Conservation (phyloP, 2,888 invertebrate genomes). For the Syrphus vitripennis region DNA sequence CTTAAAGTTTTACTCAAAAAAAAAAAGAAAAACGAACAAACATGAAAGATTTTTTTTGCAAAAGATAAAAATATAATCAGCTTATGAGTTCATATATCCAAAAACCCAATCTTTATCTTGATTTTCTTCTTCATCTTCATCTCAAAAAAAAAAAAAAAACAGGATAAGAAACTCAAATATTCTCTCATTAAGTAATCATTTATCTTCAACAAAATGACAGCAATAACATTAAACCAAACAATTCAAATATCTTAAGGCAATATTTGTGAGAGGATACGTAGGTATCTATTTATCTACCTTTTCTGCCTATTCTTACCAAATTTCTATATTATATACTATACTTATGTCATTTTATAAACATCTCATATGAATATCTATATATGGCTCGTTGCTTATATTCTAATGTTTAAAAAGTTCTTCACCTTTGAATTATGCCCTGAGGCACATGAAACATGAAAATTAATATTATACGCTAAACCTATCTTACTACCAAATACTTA, state of each 20-base stretch:
- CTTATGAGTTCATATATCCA: background rate
- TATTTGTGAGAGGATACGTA: background rate
- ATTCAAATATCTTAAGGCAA: constrained; percentile 41
- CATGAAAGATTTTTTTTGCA: background rate
- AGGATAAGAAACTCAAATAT: constrained; percentile 23
- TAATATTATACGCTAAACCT: too few species aligned
- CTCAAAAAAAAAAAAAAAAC: too few species aligned
- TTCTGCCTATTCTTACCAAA: background rate
- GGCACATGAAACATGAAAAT: constrained; percentile 38
- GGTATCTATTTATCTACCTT: background rate
- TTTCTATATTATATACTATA: too few species aligned
- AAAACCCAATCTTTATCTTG: background rate
- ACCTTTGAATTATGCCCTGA: constrained; percentile 48
- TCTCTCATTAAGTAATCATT: constrained; percentile 58
- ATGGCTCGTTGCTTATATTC: background rate
- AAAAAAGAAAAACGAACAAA: background rate
- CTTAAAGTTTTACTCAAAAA: background rate
- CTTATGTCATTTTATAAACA: too few species aligned
- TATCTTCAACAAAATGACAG: constrained; percentile 56
- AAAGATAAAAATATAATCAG: background rate
- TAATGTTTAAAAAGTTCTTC: constrained; percentile 38
- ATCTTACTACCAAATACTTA: too few species aligned
- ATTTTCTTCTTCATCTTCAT: too few species aligned
- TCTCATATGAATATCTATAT: too few species aligned
- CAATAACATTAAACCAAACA: constrained; percentile 35